These are phyloP conservation scores for Nesogale talazaci DNA, from an alignment of 2,113 vertebrate genomes.

Conservation along the genomic window DNA sequence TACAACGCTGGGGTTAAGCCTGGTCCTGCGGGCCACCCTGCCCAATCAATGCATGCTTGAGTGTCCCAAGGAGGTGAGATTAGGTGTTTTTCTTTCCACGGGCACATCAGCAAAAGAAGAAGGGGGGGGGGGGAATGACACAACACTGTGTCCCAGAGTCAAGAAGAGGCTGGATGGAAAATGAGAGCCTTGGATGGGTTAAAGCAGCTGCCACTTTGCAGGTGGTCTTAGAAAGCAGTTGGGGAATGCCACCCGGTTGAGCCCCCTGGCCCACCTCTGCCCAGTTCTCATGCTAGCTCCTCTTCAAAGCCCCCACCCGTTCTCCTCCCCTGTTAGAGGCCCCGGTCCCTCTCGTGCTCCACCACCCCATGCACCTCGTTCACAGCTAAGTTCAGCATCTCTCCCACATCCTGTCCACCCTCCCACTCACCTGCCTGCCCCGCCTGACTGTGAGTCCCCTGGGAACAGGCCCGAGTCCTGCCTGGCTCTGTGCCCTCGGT, in stretches of 20 bases:
- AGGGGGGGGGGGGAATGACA: too few species aligned
- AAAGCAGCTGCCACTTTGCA: neutral
- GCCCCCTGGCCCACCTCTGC: neutral
- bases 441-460: neutral
- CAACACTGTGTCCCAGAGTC: slow-evolving; percentile 3
- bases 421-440: neutral
- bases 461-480: neutral
- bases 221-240: neutral
- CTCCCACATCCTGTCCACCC: neutral
- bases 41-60: neutral
- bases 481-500: neutral
- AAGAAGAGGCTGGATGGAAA: slow-evolving; percentile 17
- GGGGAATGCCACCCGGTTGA: neutral
- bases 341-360: neutral
- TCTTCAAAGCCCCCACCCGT: neutral
- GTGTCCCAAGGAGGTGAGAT: neutral
- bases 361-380: too few species aligned
- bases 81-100: neutral
- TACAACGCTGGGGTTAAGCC: neutral
- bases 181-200: neutral
- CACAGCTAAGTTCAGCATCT: neutral
- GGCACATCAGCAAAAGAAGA: neutral
- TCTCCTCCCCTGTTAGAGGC: neutral
- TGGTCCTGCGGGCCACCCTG: neutral
- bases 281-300: neutral